Base-by-base conservation (phyloP, 2,888 invertebrate species). In the Cotesia congregata region DNA sequence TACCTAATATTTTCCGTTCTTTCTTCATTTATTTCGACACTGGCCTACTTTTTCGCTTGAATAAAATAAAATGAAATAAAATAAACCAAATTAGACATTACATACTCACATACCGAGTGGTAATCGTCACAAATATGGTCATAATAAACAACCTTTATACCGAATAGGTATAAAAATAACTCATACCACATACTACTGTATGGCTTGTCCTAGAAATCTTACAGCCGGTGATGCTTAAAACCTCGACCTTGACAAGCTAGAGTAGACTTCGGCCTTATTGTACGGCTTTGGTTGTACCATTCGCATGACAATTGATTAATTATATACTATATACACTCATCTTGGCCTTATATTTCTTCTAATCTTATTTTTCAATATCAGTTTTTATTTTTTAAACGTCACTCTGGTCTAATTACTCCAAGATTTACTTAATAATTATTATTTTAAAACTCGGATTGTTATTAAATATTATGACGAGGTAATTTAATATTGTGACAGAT, bases 231-330 rank as follows among this genome's bases (percentile, higher is more conserved):
- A 79, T 79, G 77, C 72, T 76, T 59, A 50, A 76, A 78, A 83
- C 81, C 82, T 83, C 85, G 87, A 88, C 88, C 88, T 88, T 88
- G 88, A 83, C 82, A 79, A 80, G 85, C 86, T 83, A 87, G 88
- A 87, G 86, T 87, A 87, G 88, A 82, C 85, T 84, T 78, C 80
- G 82, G 85, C 82, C 85, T 85, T 87, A 86, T 84, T 83, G 81
- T 86, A 85, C 87, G 86, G 83, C 84, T 83, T 82, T 78, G 79
- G 78, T 82, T 77, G 81, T 85, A 83, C 80, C 84, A 83, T 83
- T 82, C 83, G 82, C 84, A 85, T 83, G 82, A 84, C 81, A 83
- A 85, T 85, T 81, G 82, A 82, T 74, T 81, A 85, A 85, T 85
- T 85, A 82, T 81, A 80, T 39, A 71, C 60, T 71, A 64, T 64